Conservation (phyloP, 2,888 invertebrate genomes). For the Tenthredo scrophulariae region DNA sequence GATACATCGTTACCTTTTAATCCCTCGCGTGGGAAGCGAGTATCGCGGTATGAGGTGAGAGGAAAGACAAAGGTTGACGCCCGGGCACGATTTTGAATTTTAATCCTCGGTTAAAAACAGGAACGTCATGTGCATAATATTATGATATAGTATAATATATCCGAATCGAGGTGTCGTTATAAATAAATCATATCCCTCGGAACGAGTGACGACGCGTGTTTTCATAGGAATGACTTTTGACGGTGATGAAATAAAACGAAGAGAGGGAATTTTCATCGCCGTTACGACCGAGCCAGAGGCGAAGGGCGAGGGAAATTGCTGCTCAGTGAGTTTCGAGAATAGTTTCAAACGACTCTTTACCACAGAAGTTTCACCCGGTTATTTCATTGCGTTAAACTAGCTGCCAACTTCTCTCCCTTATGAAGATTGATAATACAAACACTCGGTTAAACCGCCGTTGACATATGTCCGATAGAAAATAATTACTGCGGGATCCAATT, state of each 20-base stretch:
- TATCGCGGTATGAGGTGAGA: background rate
- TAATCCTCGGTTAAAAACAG: background rate
- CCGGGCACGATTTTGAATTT: background rate
- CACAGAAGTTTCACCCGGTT: constrained; percentile 23
- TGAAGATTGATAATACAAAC: background rate
- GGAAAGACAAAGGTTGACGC: constrained; percentile 1
- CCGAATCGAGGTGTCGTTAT: background rate
- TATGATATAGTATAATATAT: background rate
- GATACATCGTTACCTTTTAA: background rate
- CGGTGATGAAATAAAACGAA: background rate
- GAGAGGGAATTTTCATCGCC: background rate
- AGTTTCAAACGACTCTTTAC: constrained; percentile 47
- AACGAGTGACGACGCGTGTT: constrained; percentile 1
- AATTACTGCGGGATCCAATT: background rate
- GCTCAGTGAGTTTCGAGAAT: constrained; percentile 17
- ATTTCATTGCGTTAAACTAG: constrained; percentile 4
- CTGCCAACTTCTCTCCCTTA: constrained; percentile 36
- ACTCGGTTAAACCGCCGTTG: background rate
- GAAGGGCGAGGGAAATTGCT: background rate
- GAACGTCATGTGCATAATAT: background rate
- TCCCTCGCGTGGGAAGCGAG: background rate
- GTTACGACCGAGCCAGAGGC: background rate
- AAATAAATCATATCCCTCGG: background rate
- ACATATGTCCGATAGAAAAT: background rate
- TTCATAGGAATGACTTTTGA: background rate